Conservation (phyloP, 2,113 vertebrate genomes). For the Notothenia coriiceps region DNA sequence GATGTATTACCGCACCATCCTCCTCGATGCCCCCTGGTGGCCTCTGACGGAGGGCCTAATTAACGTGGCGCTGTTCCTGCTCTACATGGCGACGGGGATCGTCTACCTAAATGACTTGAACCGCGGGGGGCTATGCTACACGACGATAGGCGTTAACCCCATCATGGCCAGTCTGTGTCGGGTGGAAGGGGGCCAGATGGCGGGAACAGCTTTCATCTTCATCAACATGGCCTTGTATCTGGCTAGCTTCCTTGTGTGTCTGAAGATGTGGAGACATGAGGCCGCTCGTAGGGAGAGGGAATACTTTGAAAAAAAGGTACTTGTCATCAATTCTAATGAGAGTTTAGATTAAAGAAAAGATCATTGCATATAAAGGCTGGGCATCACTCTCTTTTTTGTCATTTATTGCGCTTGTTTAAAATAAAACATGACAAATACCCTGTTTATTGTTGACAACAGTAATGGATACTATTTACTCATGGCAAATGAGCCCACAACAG, state of each 20-base stretch:
- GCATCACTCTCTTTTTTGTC: not conserved
- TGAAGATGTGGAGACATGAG: constrained; percentile 83
- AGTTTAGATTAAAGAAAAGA: not conserved
- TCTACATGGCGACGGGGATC: constrained; percentile 85
- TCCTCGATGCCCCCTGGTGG: constrained; percentile 87
- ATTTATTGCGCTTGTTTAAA: not conserved
- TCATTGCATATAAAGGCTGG: not conserved
- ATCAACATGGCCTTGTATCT: constrained; percentile 81
- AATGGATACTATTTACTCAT: constrained; percentile 4
- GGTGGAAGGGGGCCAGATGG: constrained; percentile 86
- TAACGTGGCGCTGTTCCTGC: constrained; percentile 82
- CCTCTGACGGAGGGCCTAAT: constrained; percentile 84
- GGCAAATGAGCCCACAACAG: constrained; percentile 1
- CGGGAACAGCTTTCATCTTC: constrained; percentile 84
- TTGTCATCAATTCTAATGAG: not conserved
- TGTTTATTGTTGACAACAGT: constrained; percentile 13
- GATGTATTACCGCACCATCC: constrained; percentile 85
- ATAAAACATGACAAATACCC: constrained; percentile 10
- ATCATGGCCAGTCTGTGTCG: constrained; percentile 76
- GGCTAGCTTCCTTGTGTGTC: constrained; percentile 76
- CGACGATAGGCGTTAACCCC: constrained; percentile 77
- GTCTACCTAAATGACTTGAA: constrained; percentile 86
- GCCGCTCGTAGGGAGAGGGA: constrained; percentile 34
- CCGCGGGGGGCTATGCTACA: constrained; percentile 85
- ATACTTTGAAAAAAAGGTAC: constrained; percentile 44